Evolutionary conservation across 1,140 invertebrate genomes (phyloP), one percentile per base, ranked within the genome.

Genomic region (Drepana arcuata): DNA sequence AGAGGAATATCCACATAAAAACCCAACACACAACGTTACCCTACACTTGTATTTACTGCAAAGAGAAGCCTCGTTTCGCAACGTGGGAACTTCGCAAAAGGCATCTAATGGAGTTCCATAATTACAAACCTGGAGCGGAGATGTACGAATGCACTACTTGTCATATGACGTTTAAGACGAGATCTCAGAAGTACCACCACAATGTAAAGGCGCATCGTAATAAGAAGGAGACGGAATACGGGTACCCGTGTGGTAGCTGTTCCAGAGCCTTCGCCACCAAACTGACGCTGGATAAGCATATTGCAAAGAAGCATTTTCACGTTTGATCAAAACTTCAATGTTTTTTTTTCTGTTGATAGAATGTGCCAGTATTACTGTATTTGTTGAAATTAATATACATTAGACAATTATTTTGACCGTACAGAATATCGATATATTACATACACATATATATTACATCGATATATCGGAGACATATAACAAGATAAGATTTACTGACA

Each of bases 81-180:
- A 77, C 70, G 1, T 80, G 74, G 73, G 70, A 82, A 29, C 27
- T 74, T 1, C 44, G 74, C 4, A 71, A 73, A 37, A 44, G 71
- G 0, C 77, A 81, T 37, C 38, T 80, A 0, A 71, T 77, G 60
- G 75, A 82, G 46, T 62, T 73, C 16, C 78, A 84, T 23, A 82
- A 79, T 37, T 77, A 73, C 33, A 80, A 70, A 32, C 74, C 75
- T 0, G 68, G 69, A 0, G 71, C 77, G 0, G 68, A 75, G 28
- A 72, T 70, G 60, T 81, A 82, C 32, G 77, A 83, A 26, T 84
- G 82, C 29, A 73, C 71, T 0, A 73, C 73, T 7, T 88, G 87
- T 32, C 79, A 81, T 15, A 85, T 85, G 64, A 80, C 73, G 28
- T 88, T 88, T 34, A 78, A 77, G 34, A 73, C 74, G 7, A 48